A percentile compares a stretch with the other conserved stretches of the same genome.
phyloP scores from a whole-genome alignment of 2,888 invertebrate species.

The Galeruca laticollis region DNA sequence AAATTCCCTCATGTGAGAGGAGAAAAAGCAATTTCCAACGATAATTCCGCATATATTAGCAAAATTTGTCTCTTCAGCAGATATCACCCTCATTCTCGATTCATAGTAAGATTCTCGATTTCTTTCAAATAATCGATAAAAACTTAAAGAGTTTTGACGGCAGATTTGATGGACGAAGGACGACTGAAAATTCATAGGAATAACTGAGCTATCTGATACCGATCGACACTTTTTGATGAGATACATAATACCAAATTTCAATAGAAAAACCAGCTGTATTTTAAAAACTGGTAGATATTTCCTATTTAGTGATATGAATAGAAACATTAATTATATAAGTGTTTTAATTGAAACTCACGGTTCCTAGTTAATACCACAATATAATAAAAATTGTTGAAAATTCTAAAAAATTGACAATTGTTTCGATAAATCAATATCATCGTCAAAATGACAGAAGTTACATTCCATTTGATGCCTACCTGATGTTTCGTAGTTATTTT shows the following conservation, averaged over 20 bases:
- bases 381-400: too few relatives aligned
- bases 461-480: too few relatives aligned
- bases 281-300: background rate
- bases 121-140: constrained; percentile 3
- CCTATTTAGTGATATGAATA: too few relatives aligned
- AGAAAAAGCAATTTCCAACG: constrained; percentile 7
- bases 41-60: constrained; percentile 12
- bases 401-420: too few relatives aligned
- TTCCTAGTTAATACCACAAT: too few relatives aligned
- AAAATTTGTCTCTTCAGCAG: background rate
- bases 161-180: background rate
- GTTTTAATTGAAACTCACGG: too few relatives aligned
- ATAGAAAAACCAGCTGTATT: background rate
- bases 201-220: background rate
- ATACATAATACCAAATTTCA: background rate
- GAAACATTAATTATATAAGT: too few relatives aligned
- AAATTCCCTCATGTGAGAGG: constrained; percentile 1
- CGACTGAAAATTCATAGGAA: background rate
- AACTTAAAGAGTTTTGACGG: background rate
- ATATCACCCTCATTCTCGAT: constrained; percentile 8
- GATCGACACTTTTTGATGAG: background rate
- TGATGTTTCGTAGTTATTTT: too few relatives aligned
- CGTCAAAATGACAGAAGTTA: too few relatives aligned
- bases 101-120: background rate
- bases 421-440: too few relatives aligned